Base-by-base conservation (phyloP, 2,888 invertebrate genomes). In the Mycalesis mineus region DNA sequence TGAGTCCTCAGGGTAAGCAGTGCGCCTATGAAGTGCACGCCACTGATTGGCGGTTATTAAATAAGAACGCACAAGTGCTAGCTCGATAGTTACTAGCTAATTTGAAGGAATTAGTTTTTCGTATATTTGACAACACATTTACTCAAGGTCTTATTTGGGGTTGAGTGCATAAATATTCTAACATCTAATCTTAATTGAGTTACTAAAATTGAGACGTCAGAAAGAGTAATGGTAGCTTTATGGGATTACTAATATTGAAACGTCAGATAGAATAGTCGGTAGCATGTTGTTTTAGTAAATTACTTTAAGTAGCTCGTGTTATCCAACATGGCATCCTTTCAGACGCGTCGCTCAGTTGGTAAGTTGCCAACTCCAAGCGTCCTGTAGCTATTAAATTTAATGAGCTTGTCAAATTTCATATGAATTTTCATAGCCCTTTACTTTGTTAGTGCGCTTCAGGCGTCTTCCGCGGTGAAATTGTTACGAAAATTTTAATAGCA, bases 391-490 rank as follows among this genome's bases (percentile, higher is more conserved):
- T 62, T 58, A 60, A 62, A 62, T 61, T 65, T 63, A 64, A 62
- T 51, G 58, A 62, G 62, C 64, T 62, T 68, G 67, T 68, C 67
- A 64, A 67, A 69, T 65, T 68, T 61, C 61, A 60, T 63, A 61
- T 59, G 55, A 62, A 61, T 68, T 67, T 57, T 59, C 59, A 59
- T 62, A 62, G 59, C 50, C 31, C 41, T 49, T 54, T 51, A 37
- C 57, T 52, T 57, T 62, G 39, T 37, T 39, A 60, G 52, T 29
- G 31, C 14, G 42, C 55, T 57, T 45, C 31, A 45, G 47, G 7
- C 11, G 41, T 39, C 58, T 59, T 62, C 51, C 59, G 29, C 17
- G 31, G 36, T 41, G 36, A 41, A 41, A 51, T 48, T 45, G 17
- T 31, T 15, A 8, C 31, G 28, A 14, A 29, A 40, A 40, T 28